Base-by-base conservation (phyloP, 2,113 vertebrate species). In the Papio anubis region DNA sequence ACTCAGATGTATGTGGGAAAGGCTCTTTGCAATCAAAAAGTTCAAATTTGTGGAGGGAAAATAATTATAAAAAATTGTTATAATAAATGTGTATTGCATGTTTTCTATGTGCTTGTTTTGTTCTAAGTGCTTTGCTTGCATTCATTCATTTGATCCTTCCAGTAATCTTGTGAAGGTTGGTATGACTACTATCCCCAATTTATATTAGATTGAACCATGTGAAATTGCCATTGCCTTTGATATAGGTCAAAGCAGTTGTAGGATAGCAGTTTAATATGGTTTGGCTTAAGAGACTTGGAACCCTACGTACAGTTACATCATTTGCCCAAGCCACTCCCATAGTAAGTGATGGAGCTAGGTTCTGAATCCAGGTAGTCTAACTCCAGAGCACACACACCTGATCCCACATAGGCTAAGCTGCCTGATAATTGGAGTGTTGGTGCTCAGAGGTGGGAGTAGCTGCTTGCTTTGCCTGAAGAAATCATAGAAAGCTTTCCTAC, bases 301-400 rank as follows among this genome's bases (percentile, higher is more conserved):
- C 52, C 30, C 12, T 52, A 0, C 0, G 1, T 6, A 55, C 3
- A 8, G 25, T 57, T 64, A 27, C 9, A 2, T 8, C 10, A 50
- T 40, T 23, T 20, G 27, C 20, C 17, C 20, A 43, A 52, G n/a
- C 21, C 4, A 1, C 12, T 76, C 50, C 21, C 2, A 12, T 5
- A 30, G 50, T 35, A 14, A 25, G 0, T n/a, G 8, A 9, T 3
- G 8, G 43, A 48, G 50, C 4, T 7, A n/a, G 35, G n/a, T 3
- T 32, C 8, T n/a, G 76, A 66, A 1, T 11, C 52, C 35, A 43
- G 52, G 11, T 1, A 14, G 32, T 18, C 38, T 32, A 45, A 61
- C 32, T 27, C 20, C 1, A 16, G 52, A 8, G 40, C 17, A 70
- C 8, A 8, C 16, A 40, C 4, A 32, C 40, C 10, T 45, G 7